phyloP scores from a whole-genome alignment of 1,140 invertebrate genomes.

The Lucilia cuprina region DNA sequence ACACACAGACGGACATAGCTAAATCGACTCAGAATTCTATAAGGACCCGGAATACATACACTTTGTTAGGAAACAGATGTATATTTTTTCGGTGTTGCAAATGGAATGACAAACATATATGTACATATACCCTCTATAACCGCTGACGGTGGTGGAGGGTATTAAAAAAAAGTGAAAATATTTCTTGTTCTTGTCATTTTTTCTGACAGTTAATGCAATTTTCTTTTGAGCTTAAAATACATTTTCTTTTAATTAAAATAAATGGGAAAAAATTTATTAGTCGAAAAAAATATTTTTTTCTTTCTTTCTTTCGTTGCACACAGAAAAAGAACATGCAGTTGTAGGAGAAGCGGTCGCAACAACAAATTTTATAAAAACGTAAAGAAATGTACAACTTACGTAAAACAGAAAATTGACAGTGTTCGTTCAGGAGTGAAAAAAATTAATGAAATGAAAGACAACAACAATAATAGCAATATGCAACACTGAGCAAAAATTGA shows the following conservation, averaged over 20 bases:
- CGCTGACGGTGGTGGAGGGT: too few relatives aligned
- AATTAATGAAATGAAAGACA: conserved; percentile 11
- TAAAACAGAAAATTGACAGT: conserved; percentile 8
- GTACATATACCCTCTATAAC: too few relatives aligned
- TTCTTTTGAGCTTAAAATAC: conserved; percentile 28
- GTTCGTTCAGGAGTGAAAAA: not conserved
- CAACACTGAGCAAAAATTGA: not conserved
- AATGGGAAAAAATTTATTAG: conserved; percentile 30
- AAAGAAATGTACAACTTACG: not conserved
- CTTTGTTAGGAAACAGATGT: too few relatives aligned
- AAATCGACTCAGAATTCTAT: too few relatives aligned
- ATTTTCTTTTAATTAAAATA: conserved; percentile 32
- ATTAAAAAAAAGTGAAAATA: not conserved
- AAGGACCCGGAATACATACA: too few relatives aligned
- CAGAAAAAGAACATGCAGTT: not conserved
- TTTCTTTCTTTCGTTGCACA: not conserved
- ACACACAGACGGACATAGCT: too few relatives aligned
- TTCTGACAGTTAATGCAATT: conserved; percentile 34
- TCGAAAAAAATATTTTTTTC: not conserved
- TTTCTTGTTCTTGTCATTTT: conserved; percentile 22
- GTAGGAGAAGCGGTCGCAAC: not conserved
- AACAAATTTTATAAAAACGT: not conserved
- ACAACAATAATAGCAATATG: not conserved
- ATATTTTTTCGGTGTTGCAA: too few relatives aligned
- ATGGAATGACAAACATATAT: too few relatives aligned